Percentiles rank a stretch among this genome's conserved stretches.
Evolutionary conservation across 2,113 vertebrate genomes (phyloP).

Genomic region (Clinocottus analis): DNA sequence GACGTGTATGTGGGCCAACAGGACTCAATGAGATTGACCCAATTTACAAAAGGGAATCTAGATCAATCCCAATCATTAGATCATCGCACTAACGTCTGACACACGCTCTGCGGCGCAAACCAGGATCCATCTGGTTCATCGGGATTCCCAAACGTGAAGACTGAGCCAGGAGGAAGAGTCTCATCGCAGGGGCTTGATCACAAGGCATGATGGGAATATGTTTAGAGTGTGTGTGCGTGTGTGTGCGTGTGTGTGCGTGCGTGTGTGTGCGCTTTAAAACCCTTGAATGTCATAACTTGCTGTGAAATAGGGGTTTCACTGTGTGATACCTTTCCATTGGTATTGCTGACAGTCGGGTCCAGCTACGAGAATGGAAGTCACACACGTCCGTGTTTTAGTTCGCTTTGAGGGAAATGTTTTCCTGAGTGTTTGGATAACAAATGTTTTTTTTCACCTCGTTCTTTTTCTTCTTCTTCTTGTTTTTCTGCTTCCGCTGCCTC

Average conservation of each 20-base stretch:
- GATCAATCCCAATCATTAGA: slow-evolving; percentile 43
- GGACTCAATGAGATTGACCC: slow-evolving; percentile 47
- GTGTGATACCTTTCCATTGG: slow-evolving; percentile 11
- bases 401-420: not conserved
- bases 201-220: not conserved
- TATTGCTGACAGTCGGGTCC: slow-evolving; percentile 6
- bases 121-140: not conserved
- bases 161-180: not conserved
- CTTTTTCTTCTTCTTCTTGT: slow-evolving; percentile 73
- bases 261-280: not conserved
- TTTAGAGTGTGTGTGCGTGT: not conserved
- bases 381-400: not conserved
- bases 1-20: slow-evolving; percentile 38
- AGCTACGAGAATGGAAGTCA: not conserved
- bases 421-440: not conserved
- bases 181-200: too few relatives aligned
- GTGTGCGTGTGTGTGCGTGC: not conserved
- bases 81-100: slow-evolving; percentile 6
- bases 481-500: slow-evolving; percentile 84
- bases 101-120: not conserved
- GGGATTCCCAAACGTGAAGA: not conserved
- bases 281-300: not conserved
- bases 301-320: not conserved
- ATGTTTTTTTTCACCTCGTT: slow-evolving; percentile 82
- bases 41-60: slow-evolving; percentile 54